These are phyloP conservation scores for Hydrozoanthus tunicans DNA, from an alignment of 64 coral and sea anemone species.

Conservation along the genomic window DNA sequence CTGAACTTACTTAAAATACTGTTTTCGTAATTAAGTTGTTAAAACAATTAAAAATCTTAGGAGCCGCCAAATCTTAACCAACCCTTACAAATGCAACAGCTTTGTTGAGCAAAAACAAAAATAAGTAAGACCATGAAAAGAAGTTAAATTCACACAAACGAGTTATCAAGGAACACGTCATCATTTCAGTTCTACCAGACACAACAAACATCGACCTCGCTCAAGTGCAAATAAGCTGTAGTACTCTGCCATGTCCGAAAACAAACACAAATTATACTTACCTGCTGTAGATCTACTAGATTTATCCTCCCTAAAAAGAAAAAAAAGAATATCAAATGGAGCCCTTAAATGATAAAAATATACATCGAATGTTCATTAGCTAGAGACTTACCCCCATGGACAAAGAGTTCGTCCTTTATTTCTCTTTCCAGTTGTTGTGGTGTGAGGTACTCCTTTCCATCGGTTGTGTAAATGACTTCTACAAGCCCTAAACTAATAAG, in stretches of 20 bases:
- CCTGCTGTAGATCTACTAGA: constrained; percentile 96
- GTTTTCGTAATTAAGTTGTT: too few relatives aligned
- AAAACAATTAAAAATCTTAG: neutral
- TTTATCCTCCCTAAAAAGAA: constrained; percentile 81
- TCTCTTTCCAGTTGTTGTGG: constrained; percentile 94
- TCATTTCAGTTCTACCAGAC: constrained; percentile 11
- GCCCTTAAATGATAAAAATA: neutral
- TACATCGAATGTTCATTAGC: too few relatives aligned
- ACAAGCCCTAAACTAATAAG: constrained; percentile 81
- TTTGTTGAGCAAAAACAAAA: too few relatives aligned
- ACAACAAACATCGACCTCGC: neutral
- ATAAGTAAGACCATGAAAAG: neutral
- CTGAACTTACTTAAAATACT: too few relatives aligned
- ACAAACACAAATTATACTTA: constrained; percentile 35
- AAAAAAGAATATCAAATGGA: neutral
- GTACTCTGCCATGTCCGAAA: neutral
- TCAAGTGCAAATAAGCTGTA: too few relatives aligned
- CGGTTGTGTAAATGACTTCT: constrained; percentile 99
- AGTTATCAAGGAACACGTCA: constrained; percentile 66
- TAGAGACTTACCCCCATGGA: constrained; percentile 74
- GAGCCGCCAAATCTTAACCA: too few relatives aligned
- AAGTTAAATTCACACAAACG: neutral
- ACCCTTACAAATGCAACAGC: too few relatives aligned
- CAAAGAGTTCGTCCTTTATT: constrained; percentile 96
- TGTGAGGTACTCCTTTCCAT: constrained; percentile 96